Base-by-base conservation (phyloP, 2,888 invertebrate species). In the Chironomus riparius region DNA sequence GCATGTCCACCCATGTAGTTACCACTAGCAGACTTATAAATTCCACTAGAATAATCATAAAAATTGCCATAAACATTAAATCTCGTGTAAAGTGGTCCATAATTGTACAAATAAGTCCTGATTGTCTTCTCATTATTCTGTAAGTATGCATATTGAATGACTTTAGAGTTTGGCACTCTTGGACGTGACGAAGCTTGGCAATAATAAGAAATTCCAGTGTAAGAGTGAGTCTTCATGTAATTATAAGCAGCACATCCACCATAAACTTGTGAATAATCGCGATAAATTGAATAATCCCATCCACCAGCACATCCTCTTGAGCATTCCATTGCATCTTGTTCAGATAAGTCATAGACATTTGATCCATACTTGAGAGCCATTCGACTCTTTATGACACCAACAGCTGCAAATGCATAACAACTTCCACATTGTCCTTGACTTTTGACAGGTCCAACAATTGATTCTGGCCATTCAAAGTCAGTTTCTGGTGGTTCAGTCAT, bases 241-340 rank as follows among this genome's bases (percentile, higher is more conserved):
- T 65, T 65, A 7, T 65, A 65, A 3, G 65, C 65, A 65, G 65
- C 65, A 21, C 18, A 6, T 22, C 65, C 65, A n/a, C 21, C 24
- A 12, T 22, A 65, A 3, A 10, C 13, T 65, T 65, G 65, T 24
- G 65, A 24, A 24, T 65, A 65, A 12, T 65, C 65, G 13, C 65
- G 21, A 12, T 65, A 65, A n/a, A 65, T 13, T 24, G 65, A 65
- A 65, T 65, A 65, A 65, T 65, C 65, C 65, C 65, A 65, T 7
- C 21, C 22, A 21, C 65, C 21, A 3, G 3, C 10, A 12, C 65
- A 65, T 21, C 65, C 65, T 24, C 65, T 4, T n/a, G 65, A 12
- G 13, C 65, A 65, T 65, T 65, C 65, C 65, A 65, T 65, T 7
- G 22, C 65, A 65, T 65, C 65, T 24, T 65, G 65, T 24, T 65